Evolutionary conservation across 2,888 invertebrate species (phyloP), one percentile per base, ranked within the genome.

Genomic region (Agrotis puta): DNA sequence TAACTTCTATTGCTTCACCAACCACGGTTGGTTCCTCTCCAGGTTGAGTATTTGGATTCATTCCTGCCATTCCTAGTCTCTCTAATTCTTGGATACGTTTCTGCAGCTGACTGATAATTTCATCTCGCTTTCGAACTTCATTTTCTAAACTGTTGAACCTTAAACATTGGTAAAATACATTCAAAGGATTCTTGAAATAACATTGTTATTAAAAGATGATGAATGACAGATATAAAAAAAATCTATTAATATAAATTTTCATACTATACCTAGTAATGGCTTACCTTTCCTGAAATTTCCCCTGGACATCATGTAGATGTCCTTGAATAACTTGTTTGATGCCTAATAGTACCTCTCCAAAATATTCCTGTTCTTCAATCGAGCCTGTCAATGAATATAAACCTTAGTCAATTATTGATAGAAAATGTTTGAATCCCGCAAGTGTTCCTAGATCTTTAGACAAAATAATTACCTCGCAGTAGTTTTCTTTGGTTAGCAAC

Each of bases 311-410:
- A 83, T 97, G 97, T 77, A 97, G 94, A 91, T 97, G 97, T 27
- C 97, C 97, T 92, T 98, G 98, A 92, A 98, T 98, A 61, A 98
- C 97, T 90, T 98, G 97, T 90, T 98, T 98, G 76, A 98, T 98
- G 75, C 97, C 98, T 82, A 97, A 92, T 59, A 98, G 96, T 33
- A 98, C 97, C 91, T 98, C 98, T 50, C 97, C 97, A 89, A 98
- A 97, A 94, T 98, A 98, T 90, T 98, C 98, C 88, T 98, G 98
- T 86, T 98, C 98, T 89, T 97, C 97, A 69, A 97, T 92, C 43
- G 97, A 97, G 78, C 97, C 97, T 97, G 93, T 72, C 88, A 92
- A 80, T 74, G 79, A 79, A 85, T 84, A 86, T 33, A 86, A 79
- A 80, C 84, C 77, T 82, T 83, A 69, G 78, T 83, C 70, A 77